A percentile compares a stretch with the other conserved stretches of the same genome.
These are phyloP conservation scores for Hirundo rustica DNA, from an alignment of 2,797 vertebrate species.

Conservation along the genomic window DNA sequence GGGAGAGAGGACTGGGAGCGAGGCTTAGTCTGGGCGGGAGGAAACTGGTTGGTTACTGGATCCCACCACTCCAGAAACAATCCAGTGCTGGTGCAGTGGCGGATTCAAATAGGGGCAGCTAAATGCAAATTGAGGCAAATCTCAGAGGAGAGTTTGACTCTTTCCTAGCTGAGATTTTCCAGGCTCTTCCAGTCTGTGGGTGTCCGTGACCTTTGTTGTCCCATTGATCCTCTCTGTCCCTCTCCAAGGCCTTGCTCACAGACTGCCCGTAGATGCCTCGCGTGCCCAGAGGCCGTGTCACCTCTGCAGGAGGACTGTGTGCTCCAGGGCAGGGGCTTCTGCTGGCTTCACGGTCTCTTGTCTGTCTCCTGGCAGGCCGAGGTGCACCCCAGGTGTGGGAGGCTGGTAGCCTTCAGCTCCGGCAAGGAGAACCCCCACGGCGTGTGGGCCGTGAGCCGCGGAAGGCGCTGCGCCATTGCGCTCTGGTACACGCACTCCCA, in stretches of 20 bases:
- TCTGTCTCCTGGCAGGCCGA: slow-evolving; percentile 77
- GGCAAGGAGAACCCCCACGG: slow-evolving; percentile 93
- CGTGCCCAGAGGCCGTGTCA: accelerated
- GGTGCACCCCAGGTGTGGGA: slow-evolving; percentile 88
- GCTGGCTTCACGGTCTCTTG: background rate
- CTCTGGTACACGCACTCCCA: slow-evolving; percentile 93
- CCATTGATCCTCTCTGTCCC: background rate
- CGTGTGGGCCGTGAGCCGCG: slow-evolving; percentile 86
- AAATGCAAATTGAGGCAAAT: slow-evolving; percentile 74
- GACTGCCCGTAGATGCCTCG: background rate
- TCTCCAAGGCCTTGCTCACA: background rate
- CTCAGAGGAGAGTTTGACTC: background rate
- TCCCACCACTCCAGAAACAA: background rate
- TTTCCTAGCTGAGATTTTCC: background rate
- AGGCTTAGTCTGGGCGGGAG: background rate
- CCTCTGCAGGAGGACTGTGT: background rate
- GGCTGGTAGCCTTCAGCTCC: slow-evolving; percentile 91
- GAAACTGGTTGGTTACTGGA: background rate
- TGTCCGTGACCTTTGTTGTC: background rate
- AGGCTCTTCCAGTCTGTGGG: background rate
- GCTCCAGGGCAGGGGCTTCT: background rate
- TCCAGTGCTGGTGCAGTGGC: background rate
- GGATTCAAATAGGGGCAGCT: slow-evolving; percentile 61
- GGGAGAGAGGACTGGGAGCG: background rate
- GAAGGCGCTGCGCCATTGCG: slow-evolving; percentile 87